phyloP scores from a whole-genome alignment of 1,140 invertebrate genomes.

The Pogonognathellus flavescens region DNA sequence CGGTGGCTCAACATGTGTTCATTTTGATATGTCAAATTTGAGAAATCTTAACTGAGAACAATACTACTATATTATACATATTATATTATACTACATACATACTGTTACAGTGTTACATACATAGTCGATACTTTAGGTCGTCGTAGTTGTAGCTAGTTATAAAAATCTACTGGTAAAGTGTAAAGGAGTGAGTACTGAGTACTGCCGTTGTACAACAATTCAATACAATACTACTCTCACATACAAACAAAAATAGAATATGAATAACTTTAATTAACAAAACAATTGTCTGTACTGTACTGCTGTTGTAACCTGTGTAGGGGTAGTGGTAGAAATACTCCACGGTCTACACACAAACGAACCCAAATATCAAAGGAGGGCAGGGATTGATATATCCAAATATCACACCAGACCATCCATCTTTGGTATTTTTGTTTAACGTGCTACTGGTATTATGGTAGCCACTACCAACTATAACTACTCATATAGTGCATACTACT shows the following conservation, averaged over 20 bases:
- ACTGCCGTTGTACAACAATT: conserved; percentile 39
- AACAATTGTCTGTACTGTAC: not conserved
- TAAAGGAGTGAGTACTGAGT: conserved; percentile 1
- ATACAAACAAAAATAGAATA: conserved; percentile 32
- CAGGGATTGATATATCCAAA: conserved; percentile 50
- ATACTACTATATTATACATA: conserved; percentile 53
- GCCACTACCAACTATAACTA: not conserved
- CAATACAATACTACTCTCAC: not conserved
- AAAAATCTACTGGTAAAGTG: no score
- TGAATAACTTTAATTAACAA: not conserved
- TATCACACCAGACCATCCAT: conserved; percentile 37
- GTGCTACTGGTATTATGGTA: not conserved
- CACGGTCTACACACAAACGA: not conserved
- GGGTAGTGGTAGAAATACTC: no score
- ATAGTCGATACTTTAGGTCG: conserved; percentile 22
- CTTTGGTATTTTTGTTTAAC: conserved; percentile 54
- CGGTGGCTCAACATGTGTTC: conserved; percentile 67
- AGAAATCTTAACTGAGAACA: conserved; percentile 55
- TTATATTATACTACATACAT: not conserved
- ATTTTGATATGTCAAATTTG: conserved; percentile 62
- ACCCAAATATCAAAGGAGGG: conserved; percentile 57
- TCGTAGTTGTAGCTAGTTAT: no score
- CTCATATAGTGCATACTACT: not conserved
- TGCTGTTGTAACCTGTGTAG: no score
- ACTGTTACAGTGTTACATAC: conserved; percentile 8